Evolutionary conservation across 1,140 invertebrate species (phyloP), one percentile per base, ranked within the genome.

Genomic region (Papilio polyxenes): DNA sequence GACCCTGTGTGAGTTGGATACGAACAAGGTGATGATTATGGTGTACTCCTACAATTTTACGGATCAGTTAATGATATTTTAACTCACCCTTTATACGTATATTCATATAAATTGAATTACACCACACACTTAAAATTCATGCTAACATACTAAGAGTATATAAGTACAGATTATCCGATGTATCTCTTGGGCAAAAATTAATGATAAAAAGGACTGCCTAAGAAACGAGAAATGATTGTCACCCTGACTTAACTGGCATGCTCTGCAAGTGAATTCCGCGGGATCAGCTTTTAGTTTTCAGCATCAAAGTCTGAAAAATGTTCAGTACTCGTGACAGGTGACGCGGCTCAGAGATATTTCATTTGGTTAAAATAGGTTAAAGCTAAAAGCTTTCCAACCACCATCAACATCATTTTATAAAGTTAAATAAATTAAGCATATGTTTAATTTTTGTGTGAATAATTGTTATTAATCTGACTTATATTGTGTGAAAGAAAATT

Each of bases 231-330:
- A 77, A 31, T 37, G 10, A 53, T 56, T 31, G 75, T 77, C 48
- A 77, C 13, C 17, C 48, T 11, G 37, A 31, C 48, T 53, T 77
- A 77, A 77, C 75, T 77, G 75, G 75, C 75, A 53, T 77, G 37
- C 75, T 77, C 49, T 77, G n/a, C 49, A 37, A 77, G 44, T 77
- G 75, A 23, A 77, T 77, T 77, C 75, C 23, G 75, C 48, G n/a
- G 48, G 75, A 77, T 77, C 75, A 77, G 75, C 75, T 77, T 77
- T 77, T 77, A 77, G 75, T 77, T 77, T 77, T 77, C 44, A 48
- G 40, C n/a, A 77, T 77, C 44, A 77, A 77, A 77, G 75, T 77
- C 75, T 53, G 48, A 77, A 77, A 77, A 77, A 51, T 77, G 48
- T 53, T 31, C 23, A 77, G 49, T 49, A 20, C 49, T 53, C 17